Conservation (phyloP, 2,113 vertebrate genomes). For the Nicator chloris region DNA sequence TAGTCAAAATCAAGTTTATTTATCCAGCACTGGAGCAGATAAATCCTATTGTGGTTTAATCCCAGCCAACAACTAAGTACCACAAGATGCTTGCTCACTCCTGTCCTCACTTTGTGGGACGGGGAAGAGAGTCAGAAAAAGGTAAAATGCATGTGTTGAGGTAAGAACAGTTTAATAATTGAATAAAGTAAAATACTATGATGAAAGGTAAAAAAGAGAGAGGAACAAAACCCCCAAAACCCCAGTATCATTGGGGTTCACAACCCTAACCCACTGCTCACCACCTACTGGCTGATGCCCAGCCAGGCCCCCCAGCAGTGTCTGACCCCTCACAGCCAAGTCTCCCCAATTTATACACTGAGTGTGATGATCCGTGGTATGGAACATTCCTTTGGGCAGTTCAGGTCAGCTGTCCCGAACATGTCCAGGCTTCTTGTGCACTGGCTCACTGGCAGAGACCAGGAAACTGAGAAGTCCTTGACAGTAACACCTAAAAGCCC, state of each 20-base stretch:
- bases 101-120: not conserved
- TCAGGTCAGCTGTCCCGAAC: not conserved
- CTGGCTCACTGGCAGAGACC: not conserved
- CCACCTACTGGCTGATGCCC: not conserved
- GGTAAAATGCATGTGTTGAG: not conserved
- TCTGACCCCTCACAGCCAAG: not conserved
- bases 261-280: not conserved
- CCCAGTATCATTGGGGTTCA: not conserved
- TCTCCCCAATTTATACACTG: accelerated
- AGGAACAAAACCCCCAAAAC: not conserved
- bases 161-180: not conserved
- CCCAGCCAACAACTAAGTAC: not conserved
- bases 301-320: accelerated
- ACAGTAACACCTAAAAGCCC: not conserved
- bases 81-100: not conserved
- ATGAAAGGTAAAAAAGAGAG: not conserved
- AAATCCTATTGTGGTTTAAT: not conserved
- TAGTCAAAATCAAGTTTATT: not conserved
- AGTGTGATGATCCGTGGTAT: not conserved
- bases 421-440: not conserved
- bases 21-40: not conserved
- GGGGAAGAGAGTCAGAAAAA: not conserved
- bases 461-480: not conserved
- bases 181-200: not conserved
- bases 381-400: not conserved